Base-by-base conservation (phyloP, 92 coral and sea anemone species). In the Isaurus tuberculatus region DNA sequence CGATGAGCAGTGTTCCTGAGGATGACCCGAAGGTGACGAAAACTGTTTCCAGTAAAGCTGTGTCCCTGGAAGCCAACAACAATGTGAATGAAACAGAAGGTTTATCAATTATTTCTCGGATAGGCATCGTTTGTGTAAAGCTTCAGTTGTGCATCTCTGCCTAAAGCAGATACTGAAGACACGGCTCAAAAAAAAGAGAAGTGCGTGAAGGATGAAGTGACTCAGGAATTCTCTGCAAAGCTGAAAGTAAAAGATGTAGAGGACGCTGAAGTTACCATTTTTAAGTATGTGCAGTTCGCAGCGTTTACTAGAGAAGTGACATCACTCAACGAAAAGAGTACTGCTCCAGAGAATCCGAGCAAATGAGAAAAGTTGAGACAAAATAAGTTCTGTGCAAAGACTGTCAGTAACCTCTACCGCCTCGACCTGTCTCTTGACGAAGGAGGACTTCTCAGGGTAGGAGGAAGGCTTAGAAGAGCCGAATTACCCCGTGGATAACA, bases 121-220 rank as follows among this genome's bases (percentile, higher is more conserved):
- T 36, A 86, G 92, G 88, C 40, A 86, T 64, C 88, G 89, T n/a
- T 67, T 86, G 70, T 61, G 70, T 81, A 86, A 81, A 60, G 73
- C 81, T 13, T 87, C 81, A 26, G 81, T 88, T 1, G 90, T 81
- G 55, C n/a, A n/a, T n/a, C n/a, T 89, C 28, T 44, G 88, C 9
- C 25, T 69, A 30, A 79, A 85, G 65, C 68, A 71, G 48, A 72
- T 80, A 4, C 84, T 83, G 29, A 64, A 30, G 65, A 34, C 49
- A 5, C 79, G 70, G 31, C 20, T 79, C n/a, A 25, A 75, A 34
- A 79, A 31, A 16, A 75, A 44, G 73, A 19, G 57, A 70, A 60
- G 65, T 32, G 28, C 22, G 53, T 20, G 37, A 57, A 80, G 68
- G 17, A 29, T 69, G n/a, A 43, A 70, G 32, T 27, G 77, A 51